Conservation (phyloP, 2,888 invertebrate genomes). For the Pterostichus madidus region DNA sequence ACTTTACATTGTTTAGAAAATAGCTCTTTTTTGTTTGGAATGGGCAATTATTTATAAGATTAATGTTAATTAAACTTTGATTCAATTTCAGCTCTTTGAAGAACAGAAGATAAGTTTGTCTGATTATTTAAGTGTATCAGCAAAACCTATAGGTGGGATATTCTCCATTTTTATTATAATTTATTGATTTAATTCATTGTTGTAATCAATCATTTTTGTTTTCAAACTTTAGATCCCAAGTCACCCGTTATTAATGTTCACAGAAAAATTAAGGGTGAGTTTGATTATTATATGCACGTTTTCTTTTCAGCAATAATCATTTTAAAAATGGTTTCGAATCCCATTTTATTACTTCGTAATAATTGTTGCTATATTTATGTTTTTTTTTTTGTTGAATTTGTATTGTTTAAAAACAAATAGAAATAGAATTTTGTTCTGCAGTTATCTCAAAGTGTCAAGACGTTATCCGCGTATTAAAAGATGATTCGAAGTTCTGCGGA, state of each 20-base stretch:
- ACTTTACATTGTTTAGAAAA: not conserved
- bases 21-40: too few relatives aligned
- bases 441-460: constrained; percentile 77
- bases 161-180: constrained; percentile 64
- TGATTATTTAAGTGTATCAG: constrained; percentile 75
- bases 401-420: constrained; percentile 17
- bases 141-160: constrained; percentile 74
- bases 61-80: constrained; percentile 31
- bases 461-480: constrained; percentile 73
- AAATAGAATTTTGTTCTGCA: constrained; percentile 72
- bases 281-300: constrained; percentile 2
- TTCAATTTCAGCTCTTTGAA: constrained; percentile 75
- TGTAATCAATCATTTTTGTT: constrained; percentile 68
- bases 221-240: constrained; percentile 72
- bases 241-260: constrained; percentile 73
- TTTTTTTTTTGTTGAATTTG: not conserved
- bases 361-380: not conserved
- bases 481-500: constrained; percentile 72
- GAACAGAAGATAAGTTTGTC: constrained; percentile 76
- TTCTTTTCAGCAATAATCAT: constrained; percentile 18
- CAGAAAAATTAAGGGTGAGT: constrained; percentile 77
- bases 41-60: not conserved
- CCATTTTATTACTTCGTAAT: not conserved
- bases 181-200: constrained; percentile 53
- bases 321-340: constrained; percentile 9